Percentiles rank a stretch among this genome's conserved stretches.
Conservation (phyloP, 1,140 invertebrate genomes). For the Chlorops oryzae region DNA sequence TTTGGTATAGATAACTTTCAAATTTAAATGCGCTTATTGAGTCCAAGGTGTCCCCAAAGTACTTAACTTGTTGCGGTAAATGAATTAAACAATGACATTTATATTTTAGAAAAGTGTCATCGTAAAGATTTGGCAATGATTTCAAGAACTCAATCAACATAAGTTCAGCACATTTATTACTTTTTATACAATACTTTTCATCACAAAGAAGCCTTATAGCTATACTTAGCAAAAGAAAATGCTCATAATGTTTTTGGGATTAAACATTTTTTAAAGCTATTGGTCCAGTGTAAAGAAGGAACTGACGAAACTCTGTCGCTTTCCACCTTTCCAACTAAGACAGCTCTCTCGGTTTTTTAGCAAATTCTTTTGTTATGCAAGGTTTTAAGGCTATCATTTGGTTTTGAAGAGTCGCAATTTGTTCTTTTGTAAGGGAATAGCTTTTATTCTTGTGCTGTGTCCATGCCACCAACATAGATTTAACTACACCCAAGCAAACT, state of each 20-base stretch:
- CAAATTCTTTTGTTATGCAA: slow-evolving; percentile 3
- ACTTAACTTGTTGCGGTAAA: slow-evolving; percentile 4
- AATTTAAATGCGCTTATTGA: slow-evolving; percentile 19
- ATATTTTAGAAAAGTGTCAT: neutral
- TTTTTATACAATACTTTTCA: neutral
- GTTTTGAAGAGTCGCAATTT: neutral
- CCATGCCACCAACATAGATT: neutral
- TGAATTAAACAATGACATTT: slow-evolving; percentile 6
- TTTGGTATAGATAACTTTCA: slow-evolving; percentile 17
- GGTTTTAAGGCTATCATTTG: slow-evolving; percentile 1
- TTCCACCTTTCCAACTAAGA: slow-evolving; percentile 1
- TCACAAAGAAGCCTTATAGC: slow-evolving; percentile 1
- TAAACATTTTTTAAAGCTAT: neutral
- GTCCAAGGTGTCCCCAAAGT: slow-evolving; percentile 11
- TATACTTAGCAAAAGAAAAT: neutral
- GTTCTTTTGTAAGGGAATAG: neutral
- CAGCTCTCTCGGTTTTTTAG: slow-evolving; percentile 1
- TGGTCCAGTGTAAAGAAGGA: slow-evolving; percentile 12
- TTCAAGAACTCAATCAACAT: neutral
- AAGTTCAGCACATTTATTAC: neutral
- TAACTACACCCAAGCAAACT: slow-evolving; percentile 1
- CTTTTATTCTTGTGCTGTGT: neutral
- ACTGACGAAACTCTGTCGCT: slow-evolving; percentile 7
- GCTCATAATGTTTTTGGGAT: neutral
- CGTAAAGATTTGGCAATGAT: neutral